Evolutionary conservation across 2,797 vertebrate species (phyloP).

Genomic region (Danio albolineatus): DNA sequence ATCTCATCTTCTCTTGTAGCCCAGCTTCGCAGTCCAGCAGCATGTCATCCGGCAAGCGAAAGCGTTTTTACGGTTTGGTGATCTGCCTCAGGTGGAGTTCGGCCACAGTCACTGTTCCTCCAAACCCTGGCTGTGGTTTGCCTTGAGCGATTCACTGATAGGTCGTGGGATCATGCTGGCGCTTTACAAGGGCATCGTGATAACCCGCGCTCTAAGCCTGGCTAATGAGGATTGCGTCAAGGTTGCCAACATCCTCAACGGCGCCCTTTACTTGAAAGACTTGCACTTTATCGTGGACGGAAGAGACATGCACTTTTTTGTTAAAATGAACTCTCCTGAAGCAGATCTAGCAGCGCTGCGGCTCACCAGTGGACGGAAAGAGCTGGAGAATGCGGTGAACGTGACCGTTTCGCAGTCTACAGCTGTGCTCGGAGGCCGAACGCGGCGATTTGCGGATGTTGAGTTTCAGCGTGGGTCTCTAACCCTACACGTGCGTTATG

Average conservation of each 20-base stretch:
- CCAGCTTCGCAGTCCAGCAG: slow-evolving; percentile 97
- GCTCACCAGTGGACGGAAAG: slow-evolving; percentile 92
- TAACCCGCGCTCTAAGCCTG: slow-evolving; percentile 93
- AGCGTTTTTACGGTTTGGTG: slow-evolving; percentile 93
- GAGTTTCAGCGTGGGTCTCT: slow-evolving; percentile 91
- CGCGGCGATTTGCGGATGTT: slow-evolving; percentile 96
- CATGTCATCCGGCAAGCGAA: slow-evolving; percentile 92
- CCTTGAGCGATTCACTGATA: slow-evolving; percentile 91
- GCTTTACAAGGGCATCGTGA: slow-evolving; percentile 93
- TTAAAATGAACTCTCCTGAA: slow-evolving; percentile 94
- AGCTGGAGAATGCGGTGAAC: slow-evolving; percentile 95
- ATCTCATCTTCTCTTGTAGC: slow-evolving; percentile 76
- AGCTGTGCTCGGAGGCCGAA: slow-evolving; percentile 93
- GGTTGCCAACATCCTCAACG: slow-evolving; percentile 96
- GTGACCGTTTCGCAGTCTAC: slow-evolving; percentile 97
- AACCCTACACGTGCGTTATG: slow-evolving; percentile 94
- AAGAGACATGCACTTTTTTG: slow-evolving; percentile 96
- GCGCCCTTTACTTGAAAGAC: slow-evolving; percentile 96
- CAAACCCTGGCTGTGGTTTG: slow-evolving; percentile 98
- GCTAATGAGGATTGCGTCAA: slow-evolving; percentile 98
- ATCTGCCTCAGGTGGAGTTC: slow-evolving; percentile 92
- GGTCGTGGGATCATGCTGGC: slow-evolving; percentile 97
- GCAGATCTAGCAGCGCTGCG: slow-evolving; percentile 91
- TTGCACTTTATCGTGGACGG: slow-evolving; percentile 96
- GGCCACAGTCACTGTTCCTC: slow-evolving; percentile 82